Evolutionary conservation across 2,797 vertebrate species (phyloP), one percentile per base, ranked within the genome.

Genomic region (Halcyon chelicuti): DNA sequence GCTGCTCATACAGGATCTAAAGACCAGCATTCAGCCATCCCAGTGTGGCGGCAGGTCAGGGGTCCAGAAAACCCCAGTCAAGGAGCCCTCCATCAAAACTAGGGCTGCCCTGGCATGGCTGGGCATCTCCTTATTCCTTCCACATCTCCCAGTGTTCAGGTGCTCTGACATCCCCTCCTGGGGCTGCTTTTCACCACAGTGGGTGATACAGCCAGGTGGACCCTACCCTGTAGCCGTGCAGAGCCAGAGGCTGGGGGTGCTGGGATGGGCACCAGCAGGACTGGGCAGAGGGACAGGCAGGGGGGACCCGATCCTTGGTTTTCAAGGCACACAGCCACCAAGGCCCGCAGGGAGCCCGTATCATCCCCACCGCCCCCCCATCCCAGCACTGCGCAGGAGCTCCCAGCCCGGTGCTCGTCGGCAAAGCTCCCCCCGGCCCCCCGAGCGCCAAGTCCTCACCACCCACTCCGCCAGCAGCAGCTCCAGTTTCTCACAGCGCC

Each of bases 401-500:
- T 52, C 42, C 86, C 86, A 72, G 88, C 61, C 4, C 0, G 52
- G 54, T 8, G 0, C 52, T 54, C 12, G 2, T 35, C 28, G 47
- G 12, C 88, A 47, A 79, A 51, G 2, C 49, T 47, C 46, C 73
- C 39, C 26, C 47, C 22, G 6, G 14, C 37, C 76, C 77, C 54
- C 58, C 5, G 2, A 39, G 75, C n/a, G 42, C 94, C 86, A 93
- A 86, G 93, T 66, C 65, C 84, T 94, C 95, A 89, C 96, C 96
- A 93, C 95, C 95, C 96, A 97, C 95, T 52, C 92, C 21, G 94
- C 94, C 94, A 95, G 94, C 22, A 0, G 93, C 94, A 66, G 78
- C 87, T 94, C 94, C 95, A 96, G 82, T 95, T 97, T 97, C 97
- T 97, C 97, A 97, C 97, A 97, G 97, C 97, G 95, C 92, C 94